These are phyloP conservation scores for Eleginops maclovinus DNA, from an alignment of 2,113 vertebrate genomes.

Conservation along the genomic window DNA sequence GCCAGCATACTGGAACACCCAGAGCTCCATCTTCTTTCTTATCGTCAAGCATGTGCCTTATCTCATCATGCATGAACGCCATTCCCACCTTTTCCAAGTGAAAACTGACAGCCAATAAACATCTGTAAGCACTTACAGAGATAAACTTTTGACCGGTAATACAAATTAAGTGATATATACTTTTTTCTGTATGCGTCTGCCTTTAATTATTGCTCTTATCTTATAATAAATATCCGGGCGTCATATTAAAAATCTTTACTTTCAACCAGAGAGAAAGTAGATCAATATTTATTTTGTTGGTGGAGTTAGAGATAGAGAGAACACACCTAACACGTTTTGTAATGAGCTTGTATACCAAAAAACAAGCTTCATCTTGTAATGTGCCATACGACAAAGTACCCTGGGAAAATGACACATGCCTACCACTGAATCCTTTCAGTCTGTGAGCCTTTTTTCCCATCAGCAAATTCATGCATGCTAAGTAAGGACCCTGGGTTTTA, in stretches of 20 bases:
- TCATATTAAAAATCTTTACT: not conserved
- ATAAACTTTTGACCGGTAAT: not conserved
- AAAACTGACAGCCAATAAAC: constrained; percentile 8
- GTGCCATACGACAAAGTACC: not conserved
- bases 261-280: not conserved
- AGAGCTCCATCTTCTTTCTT: not conserved
- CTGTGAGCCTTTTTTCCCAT: not conserved
- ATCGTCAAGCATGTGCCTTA: not conserved
- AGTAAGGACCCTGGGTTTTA: not conserved
- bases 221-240: no score
- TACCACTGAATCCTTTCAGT: not conserved
- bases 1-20: constrained; percentile 1
- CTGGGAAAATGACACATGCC: not conserved
- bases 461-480: not conserved
- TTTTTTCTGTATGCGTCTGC: not conserved
- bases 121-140: not conserved
- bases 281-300: no score
- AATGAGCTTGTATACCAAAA: not conserved
- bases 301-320: not conserved
- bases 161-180: not conserved
- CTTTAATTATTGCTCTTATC: not conserved
- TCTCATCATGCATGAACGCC: not conserved
- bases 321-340: not conserved
- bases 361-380: not conserved
- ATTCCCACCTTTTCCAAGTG: not conserved